These are phyloP conservation scores for Lerema accius DNA, from an alignment of 1,140 invertebrate species.

Conservation along the genomic window DNA sequence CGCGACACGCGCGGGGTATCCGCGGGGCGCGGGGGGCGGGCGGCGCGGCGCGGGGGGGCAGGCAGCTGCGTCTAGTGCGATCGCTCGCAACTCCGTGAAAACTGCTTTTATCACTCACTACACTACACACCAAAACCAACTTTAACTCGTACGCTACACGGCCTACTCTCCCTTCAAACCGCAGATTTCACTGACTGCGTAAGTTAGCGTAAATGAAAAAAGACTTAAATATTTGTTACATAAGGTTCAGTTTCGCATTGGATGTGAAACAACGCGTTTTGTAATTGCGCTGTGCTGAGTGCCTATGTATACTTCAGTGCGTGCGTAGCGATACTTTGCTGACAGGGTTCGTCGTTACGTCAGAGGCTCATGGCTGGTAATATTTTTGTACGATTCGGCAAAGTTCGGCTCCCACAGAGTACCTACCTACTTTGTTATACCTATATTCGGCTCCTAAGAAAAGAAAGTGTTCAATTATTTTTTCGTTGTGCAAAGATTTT, in stretches of 20 bases:
- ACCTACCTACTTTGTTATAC: no score
- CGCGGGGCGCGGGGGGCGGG: conserved; percentile 44
- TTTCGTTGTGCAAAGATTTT: no score
- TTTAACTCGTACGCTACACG: conserved; percentile 12
- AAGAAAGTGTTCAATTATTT: no score
- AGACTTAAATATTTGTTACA: neutral
- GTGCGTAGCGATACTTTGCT: conserved; percentile 40
- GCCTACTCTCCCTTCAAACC: neutral
- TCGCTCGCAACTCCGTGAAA: conserved; percentile 69
- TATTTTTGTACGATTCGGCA: conserved; percentile 3
- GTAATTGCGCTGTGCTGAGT: conserved; percentile 46
- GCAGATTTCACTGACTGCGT: conserved; percentile 16
- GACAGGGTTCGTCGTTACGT: conserved; percentile 37
- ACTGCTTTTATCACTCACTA: conserved; percentile 59
- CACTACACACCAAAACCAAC: conserved; percentile 35
- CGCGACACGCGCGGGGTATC: conserved; percentile 73
- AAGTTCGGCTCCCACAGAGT: no score
- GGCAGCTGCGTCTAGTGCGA: conserved; percentile 77
- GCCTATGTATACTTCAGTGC: conserved; percentile 40
- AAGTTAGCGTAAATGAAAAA: conserved; percentile 23
- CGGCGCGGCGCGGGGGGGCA: conserved; percentile 47
- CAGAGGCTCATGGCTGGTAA: conserved; percentile 37
- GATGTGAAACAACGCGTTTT: conserved; percentile 50
- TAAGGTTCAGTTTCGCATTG: conserved; percentile 35
- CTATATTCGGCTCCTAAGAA: no score